A percentile compares a stretch with the other conserved stretches of the same genome.
Evolutionary conservation across 1,140 invertebrate species (phyloP).

Genomic region (Drosophila ironensis): DNA sequence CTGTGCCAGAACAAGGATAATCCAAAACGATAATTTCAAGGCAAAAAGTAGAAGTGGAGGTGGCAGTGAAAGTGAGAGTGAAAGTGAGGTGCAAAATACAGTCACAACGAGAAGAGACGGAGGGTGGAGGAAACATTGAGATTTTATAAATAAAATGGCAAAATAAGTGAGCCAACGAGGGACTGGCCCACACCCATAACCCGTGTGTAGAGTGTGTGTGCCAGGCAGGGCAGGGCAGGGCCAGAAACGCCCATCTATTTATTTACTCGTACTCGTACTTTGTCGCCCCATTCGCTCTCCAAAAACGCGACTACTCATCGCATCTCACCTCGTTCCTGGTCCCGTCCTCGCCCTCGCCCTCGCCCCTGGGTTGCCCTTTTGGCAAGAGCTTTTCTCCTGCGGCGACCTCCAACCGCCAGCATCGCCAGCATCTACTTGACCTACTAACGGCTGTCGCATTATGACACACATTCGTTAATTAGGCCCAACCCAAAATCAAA

Average conservation of each 20-base stretch:
- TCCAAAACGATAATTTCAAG: slow-evolving; percentile 28
- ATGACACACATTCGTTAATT: slow-evolving; percentile 79
- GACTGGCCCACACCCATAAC: slow-evolving; percentile 27
- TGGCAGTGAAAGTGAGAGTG: slow-evolving; percentile 21
- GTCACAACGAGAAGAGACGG: slow-evolving; percentile 6
- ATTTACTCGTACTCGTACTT: slow-evolving; percentile 59
- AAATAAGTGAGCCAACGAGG: slow-evolving; percentile 7
- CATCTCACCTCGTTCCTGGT: slow-evolving; percentile 5
- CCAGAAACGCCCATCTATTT: slow-evolving; percentile 67
- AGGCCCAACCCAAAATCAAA: slow-evolving; percentile 40
- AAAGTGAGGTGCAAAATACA: slow-evolving; percentile 47
- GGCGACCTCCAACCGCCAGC: slow-evolving; percentile 61
- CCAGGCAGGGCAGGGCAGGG: too few relatives aligned
- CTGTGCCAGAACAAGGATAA: slow-evolving; percentile 32
- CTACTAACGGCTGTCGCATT: slow-evolving; percentile 77
- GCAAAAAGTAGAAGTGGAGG: slow-evolving; percentile 24
- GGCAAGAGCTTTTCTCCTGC: slow-evolving; percentile 19
- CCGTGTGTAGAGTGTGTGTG: slow-evolving; percentile 8
- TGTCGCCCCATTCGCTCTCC: slow-evolving; percentile 41
- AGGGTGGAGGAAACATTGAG: slow-evolving; percentile 27
- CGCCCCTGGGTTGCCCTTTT: slow-evolving; percentile 5
- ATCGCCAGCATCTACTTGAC: slow-evolving; percentile 72
- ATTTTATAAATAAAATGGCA: slow-evolving; percentile 24
- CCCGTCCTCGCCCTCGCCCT: slow-evolving; percentile 25
- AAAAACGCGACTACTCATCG: slow-evolving; percentile 29